Conservation (phyloP, 2,113 vertebrate genomes). For the Leptobrachium ailaonicum region DNA sequence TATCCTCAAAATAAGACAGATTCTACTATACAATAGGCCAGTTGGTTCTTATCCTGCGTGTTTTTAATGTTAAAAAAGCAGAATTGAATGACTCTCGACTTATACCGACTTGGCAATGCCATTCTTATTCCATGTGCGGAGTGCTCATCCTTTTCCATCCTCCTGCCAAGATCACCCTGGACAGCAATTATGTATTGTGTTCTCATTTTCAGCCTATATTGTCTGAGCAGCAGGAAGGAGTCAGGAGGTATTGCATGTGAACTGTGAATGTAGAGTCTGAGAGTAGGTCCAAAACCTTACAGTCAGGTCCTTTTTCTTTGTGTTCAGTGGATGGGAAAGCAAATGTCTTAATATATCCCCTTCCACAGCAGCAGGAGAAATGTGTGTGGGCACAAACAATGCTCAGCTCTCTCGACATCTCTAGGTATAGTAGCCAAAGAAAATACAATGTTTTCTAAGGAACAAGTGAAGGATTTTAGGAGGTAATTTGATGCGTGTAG, state of each 20-base stretch:
- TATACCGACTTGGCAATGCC: not conserved
- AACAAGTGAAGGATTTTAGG: constrained; percentile 36
- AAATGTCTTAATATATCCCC: constrained; percentile 8
- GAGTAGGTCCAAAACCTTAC: not conserved
- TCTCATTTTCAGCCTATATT: not conserved
- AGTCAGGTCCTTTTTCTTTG: not conserved
- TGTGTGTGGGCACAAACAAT: constrained; percentile 26
- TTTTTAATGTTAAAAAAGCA: not conserved
- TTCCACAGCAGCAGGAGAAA: constrained; percentile 9
- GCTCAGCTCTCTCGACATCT: not conserved
- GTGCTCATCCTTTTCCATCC: not conserved
- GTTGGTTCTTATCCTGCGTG: not conserved
- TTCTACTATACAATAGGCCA: not conserved
- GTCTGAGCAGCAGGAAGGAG: constrained; percentile 6
- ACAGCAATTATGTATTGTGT: constrained; percentile 8
- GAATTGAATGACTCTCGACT: not conserved
- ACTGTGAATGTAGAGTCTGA: not conserved
- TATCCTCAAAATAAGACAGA: too few species aligned
- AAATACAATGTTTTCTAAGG: constrained; percentile 40
- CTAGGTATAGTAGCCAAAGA: constrained; percentile 29
- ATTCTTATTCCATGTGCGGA: not conserved
- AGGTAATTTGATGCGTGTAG: constrained; percentile 34
- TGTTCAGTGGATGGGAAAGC: constrained; percentile 15
- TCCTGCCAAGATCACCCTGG: not conserved
- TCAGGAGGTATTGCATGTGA: constrained; percentile 39